A percentile compares a stretch with the other conserved stretches of the same genome.
These are phyloP conservation scores for Aporophyla nigra DNA, from an alignment of 2,888 invertebrate genomes.

Conservation along the genomic window DNA sequence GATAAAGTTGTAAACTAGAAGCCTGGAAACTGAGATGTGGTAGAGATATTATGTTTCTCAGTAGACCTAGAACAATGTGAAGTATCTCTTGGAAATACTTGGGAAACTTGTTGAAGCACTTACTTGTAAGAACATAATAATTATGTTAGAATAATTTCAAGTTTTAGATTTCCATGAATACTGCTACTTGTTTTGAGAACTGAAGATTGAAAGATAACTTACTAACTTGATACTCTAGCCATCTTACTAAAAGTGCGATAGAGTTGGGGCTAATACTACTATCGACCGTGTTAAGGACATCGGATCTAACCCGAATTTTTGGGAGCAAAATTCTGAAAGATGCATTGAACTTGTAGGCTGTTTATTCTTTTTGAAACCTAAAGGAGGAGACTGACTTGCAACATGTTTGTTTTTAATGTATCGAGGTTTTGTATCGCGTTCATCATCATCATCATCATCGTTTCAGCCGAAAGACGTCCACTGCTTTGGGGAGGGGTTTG, in stretches of 20 bases:
- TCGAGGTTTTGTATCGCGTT: too few species aligned
- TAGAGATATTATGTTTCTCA: conserved; percentile 11
- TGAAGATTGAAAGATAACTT: conserved; percentile 1
- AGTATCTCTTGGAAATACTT: conserved; percentile 21
- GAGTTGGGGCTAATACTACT: neutral
- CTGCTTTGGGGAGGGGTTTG: too few species aligned
- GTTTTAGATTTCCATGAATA: conserved; percentile 19
- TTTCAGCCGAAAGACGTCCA: too few species aligned
- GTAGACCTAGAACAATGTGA: conserved; percentile 15
- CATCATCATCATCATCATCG: too few species aligned
- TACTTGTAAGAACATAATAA: conserved; percentile 26
- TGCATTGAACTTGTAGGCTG: neutral
- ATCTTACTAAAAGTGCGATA: neutral
- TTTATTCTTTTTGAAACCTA: neutral
- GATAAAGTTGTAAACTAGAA: conserved; percentile 40
- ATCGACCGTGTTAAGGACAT: neutral
- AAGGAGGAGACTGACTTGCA: too few species aligned
- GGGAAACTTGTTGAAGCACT: neutral
- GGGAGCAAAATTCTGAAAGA: neutral
- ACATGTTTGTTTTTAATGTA: too few species aligned
- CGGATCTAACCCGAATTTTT: neutral
- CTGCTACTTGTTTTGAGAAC: neutral
- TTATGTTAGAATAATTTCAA: neutral
- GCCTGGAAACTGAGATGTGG: conserved; percentile 3
- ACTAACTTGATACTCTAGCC: neutral